Conservation (phyloP, 2,888 invertebrate species). For the Ceriagrion tenellum region DNA sequence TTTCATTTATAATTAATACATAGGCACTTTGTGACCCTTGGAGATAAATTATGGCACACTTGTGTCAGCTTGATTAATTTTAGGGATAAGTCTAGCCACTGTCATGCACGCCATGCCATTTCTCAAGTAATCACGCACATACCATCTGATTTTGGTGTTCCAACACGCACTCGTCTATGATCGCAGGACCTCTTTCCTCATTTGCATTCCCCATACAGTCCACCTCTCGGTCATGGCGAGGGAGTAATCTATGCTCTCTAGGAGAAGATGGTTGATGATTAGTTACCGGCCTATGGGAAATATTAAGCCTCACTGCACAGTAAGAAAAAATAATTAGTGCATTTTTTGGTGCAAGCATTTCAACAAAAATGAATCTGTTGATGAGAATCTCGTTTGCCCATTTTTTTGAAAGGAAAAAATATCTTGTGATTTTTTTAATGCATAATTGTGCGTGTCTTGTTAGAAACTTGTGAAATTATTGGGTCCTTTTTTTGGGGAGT, state of each 20-base stretch:
- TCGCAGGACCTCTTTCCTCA: not conserved
- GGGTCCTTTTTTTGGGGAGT: constrained; percentile 4
- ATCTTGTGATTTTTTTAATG: constrained; percentile 28
- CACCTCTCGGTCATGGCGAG: not conserved
- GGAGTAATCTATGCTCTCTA: not conserved
- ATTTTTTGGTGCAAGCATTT: constrained; percentile 50
- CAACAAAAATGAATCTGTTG: constrained; percentile 23
- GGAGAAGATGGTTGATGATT: constrained; percentile 37
- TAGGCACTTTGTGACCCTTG: not conserved
- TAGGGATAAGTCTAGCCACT: not conserved
- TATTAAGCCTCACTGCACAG: constrained; percentile 33
- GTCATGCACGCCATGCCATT: not conserved
- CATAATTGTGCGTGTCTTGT: constrained; percentile 43
- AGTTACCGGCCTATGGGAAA: constrained; percentile 63
- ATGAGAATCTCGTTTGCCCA: constrained; percentile 60
- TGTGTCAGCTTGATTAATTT: not conserved
- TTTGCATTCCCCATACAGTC: not conserved
- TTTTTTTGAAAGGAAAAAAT: constrained; percentile 17
- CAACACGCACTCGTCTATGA: constrained; percentile 33
- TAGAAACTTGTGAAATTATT: constrained; percentile 23
- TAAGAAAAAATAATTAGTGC: constrained; percentile 37
- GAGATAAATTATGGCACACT: not conserved
- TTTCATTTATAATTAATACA: not conserved
- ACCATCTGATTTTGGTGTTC: constrained; percentile 34
- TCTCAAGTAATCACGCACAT: constrained; percentile 61